Conservation (phyloP, 2,113 vertebrate genomes). For the Pardalotus punctatus region DNA sequence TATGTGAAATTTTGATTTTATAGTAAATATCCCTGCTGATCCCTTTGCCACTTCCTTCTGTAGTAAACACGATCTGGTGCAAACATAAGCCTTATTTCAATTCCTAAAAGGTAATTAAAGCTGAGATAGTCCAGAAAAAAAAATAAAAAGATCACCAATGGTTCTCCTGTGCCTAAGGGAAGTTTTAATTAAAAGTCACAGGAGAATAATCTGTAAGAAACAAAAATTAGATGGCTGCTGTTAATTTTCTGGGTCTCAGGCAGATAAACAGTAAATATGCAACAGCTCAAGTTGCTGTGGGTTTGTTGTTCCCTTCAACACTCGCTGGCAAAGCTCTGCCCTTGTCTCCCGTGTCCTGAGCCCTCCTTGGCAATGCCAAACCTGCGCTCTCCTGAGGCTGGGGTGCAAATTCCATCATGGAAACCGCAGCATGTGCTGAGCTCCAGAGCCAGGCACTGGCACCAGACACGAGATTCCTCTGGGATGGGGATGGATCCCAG, state of each 20-base stretch:
- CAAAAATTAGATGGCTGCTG: slow-evolving; percentile 25
- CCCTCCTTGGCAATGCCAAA: background rate
- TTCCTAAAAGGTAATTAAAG: slow-evolving; percentile 53
- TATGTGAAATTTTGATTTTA: background rate
- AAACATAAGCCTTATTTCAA: slow-evolving; percentile 27
- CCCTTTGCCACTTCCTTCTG: background rate
- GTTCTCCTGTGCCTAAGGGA: slow-evolving; percentile 30
- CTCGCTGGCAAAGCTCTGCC: background rate
- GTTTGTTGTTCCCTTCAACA: background rate
- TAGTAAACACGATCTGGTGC: background rate
- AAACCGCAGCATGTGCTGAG: background rate
- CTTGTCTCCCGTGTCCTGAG: background rate
- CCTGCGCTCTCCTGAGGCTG: accelerated
- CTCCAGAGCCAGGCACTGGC: accelerated
- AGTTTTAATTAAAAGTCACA: slow-evolving; percentile 58
- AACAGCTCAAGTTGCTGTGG: background rate
- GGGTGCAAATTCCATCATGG: background rate
- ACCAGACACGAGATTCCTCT: background rate
- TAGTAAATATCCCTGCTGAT: background rate
- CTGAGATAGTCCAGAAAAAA: background rate
- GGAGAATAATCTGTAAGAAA: slow-evolving; percentile 38
- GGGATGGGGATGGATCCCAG: background rate
- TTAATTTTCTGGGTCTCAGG: slow-evolving; percentile 6
- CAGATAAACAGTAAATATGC: slow-evolving; percentile 20
- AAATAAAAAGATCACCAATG: background rate